Evolutionary conservation across 1,140 invertebrate species (phyloP).

Genomic region (Papilio polytes): DNA sequence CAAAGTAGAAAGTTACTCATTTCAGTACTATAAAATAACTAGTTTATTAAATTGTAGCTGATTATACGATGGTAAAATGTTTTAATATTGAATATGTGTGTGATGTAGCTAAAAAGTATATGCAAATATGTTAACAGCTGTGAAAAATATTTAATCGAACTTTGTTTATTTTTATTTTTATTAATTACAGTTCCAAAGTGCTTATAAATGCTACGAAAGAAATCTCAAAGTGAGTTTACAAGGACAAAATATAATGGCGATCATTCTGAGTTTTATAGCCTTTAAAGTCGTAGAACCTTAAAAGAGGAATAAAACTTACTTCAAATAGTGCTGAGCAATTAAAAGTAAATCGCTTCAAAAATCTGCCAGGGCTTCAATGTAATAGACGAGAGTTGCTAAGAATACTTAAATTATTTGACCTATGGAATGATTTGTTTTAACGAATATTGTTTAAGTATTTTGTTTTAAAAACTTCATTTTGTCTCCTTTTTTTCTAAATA

Average conservation of each 20-base stretch:
- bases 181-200: conserved; percentile 13
- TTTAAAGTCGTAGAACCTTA: conserved; percentile 38
- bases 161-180: background rate
- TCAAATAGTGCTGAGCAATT: conserved; percentile 40
- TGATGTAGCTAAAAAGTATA: background rate
- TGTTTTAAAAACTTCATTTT: no score
- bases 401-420: background rate
- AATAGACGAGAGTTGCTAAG: conserved; percentile 20
- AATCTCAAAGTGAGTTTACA: conserved; percentile 18
- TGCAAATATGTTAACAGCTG: no score
- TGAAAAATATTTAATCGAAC: background rate
- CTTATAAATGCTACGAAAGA: conserved; percentile 24
- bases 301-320: conserved; percentile 42
- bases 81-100: background rate
- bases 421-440: background rate
- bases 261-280: conserved; percentile 38
- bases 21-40: background rate
- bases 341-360: conserved; percentile 41
- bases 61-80: background rate
- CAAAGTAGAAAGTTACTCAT: background rate
- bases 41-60: background rate
- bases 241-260: conserved; percentile 38
- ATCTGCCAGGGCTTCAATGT: conserved; percentile 31
- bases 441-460: background rate
- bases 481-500: no score